These are phyloP conservation scores for Anabacerthia variegaticeps DNA, from an alignment of 2,797 vertebrate genomes.

Conservation along the genomic window DNA sequence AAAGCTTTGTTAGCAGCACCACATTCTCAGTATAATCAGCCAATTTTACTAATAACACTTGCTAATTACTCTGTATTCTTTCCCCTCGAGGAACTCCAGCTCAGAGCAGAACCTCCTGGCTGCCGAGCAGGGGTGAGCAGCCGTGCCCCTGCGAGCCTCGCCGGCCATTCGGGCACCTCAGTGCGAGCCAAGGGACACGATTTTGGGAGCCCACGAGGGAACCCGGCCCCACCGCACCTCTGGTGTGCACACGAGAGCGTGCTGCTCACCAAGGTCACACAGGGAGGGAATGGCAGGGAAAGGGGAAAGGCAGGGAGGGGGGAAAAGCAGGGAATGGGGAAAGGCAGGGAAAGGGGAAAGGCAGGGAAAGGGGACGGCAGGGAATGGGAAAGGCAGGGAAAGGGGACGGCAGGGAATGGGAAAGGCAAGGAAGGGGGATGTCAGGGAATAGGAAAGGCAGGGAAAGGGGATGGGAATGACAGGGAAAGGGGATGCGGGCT, in stretches of 20 bases:
- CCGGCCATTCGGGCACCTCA: background rate
- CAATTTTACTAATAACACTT: constrained; percentile 1
- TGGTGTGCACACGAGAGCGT: rapidly evolving
- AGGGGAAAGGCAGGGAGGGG: no score
- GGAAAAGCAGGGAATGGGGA: no score
- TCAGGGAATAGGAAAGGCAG: no score
- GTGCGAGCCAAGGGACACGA: background rate
- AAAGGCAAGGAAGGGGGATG: no score
- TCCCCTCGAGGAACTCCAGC: background rate
- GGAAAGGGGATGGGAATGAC: no score
- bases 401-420: no score
- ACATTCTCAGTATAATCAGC: background rate
- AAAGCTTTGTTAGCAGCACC: background rate
- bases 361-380: no score
- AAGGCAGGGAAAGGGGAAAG: no score
- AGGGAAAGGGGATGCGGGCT: no score
- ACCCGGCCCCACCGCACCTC: background rate
- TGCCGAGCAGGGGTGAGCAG: background rate
- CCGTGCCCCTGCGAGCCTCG: background rate
- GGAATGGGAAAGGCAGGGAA: no score
- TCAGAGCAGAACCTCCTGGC: background rate
- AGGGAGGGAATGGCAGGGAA: background rate
- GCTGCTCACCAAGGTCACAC: constrained; percentile 21
- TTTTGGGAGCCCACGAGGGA: background rate
- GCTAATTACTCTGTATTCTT: background rate